phyloP scores from a whole-genome alignment of 2,113 vertebrate species.

The Nothoprocta perdicaria region DNA sequence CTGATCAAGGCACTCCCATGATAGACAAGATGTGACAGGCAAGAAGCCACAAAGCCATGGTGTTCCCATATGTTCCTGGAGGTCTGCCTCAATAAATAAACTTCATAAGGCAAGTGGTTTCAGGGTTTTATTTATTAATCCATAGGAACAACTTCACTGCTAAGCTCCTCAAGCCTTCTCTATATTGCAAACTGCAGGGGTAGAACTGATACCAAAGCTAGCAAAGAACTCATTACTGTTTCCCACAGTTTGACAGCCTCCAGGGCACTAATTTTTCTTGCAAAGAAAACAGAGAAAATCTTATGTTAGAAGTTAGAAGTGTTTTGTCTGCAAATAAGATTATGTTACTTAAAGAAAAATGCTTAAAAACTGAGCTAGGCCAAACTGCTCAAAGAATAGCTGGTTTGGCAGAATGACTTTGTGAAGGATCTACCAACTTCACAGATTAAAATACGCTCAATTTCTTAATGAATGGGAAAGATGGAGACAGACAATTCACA shows the following conservation, averaged over 20 bases:
- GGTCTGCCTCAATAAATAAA: not conserved
- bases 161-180: not conserved
- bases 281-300: not conserved
- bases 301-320: not conserved
- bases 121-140: not conserved
- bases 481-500: not conserved
- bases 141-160: not conserved
- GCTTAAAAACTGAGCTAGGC: not conserved
- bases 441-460: not conserved
- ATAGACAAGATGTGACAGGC: not conserved
- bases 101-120: not conserved
- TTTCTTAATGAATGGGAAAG: not conserved
- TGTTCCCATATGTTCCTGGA: not conserved
- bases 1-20: not conserved
- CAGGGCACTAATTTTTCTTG: not conserved
- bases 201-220: not conserved
- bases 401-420: not conserved
- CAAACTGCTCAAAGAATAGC: not conserved
- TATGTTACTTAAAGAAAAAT: not conserved
- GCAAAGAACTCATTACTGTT: not conserved
- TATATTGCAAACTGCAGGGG: not conserved
- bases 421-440: not conserved
- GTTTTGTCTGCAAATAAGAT: conserved; percentile 19
- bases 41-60: not conserved
- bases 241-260: not conserved